Percentiles rank a stretch among this genome's conserved stretches.
Conservation (phyloP, 2,888 invertebrate genomes). For the Drosophila lutescens region DNA sequence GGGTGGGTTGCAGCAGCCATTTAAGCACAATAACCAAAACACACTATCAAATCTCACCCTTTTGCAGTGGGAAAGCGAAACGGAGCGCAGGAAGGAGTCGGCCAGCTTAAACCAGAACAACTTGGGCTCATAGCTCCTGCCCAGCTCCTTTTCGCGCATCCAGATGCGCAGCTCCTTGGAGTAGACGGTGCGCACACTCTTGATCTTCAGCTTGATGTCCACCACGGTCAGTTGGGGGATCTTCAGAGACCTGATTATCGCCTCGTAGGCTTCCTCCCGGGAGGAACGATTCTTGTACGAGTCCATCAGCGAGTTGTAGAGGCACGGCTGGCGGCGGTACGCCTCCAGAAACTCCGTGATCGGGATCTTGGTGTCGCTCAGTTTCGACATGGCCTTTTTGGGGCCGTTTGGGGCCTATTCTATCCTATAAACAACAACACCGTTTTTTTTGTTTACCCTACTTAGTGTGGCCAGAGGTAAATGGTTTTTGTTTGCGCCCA, state of each 20-base stretch:
- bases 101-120: conserved; percentile 80
- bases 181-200: conserved; percentile 83
- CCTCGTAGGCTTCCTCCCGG: conserved; percentile 76
- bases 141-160: conserved; percentile 66
- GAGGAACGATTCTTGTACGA: conserved; percentile 79
- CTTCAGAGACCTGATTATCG: conserved; percentile 76
- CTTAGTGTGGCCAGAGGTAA: conserved; percentile 6
- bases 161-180: conserved; percentile 80
- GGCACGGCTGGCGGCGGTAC: conserved; percentile 79
- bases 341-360: conserved; percentile 79
- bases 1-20: not conserved
- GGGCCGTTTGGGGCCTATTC: not conserved
- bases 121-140: conserved; percentile 72
- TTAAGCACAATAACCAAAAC: not conserved
- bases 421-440: conserved; percentile 9
- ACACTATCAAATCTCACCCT: conserved; percentile 46
- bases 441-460: conserved; percentile 13
- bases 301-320: conserved; percentile 78
- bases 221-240: conserved; percentile 73
- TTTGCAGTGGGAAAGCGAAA: conserved; percentile 70
- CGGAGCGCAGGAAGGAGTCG: conserved; percentile 73
- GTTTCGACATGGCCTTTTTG: conserved; percentile 64
- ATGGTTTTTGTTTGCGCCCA: not conserved
- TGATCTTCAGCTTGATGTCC: conserved; percentile 83
- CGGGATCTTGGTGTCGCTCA: conserved; percentile 76